Percentiles rank a stretch among this genome's conserved stretches.
Evolutionary conservation across 1,140 invertebrate species (phyloP).

Genomic region (Tribolium madens): DNA sequence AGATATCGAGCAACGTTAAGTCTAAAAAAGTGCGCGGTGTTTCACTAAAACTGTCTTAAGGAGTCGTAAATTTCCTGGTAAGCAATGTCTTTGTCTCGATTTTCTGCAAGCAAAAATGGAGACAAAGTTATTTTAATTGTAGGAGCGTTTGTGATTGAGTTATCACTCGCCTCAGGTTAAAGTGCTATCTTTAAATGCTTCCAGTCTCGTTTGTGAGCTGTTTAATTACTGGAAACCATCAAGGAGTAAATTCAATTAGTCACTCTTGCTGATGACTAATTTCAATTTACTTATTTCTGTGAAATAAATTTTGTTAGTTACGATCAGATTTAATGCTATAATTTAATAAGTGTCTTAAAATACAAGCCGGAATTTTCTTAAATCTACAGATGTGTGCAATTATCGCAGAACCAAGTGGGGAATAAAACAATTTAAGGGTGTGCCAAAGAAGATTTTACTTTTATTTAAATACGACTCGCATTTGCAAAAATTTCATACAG

Average conservation of each 20-base stretch:
- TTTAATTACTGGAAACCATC: slow-evolving; percentile 42
- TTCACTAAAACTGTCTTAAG: slow-evolving; percentile 13
- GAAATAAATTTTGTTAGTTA: slow-evolving; percentile 27
- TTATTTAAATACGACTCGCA: not conserved
- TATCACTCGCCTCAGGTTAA: slow-evolving; percentile 18
- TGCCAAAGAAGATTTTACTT: slow-evolving; percentile 16
- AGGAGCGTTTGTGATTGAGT: slow-evolving; percentile 1
- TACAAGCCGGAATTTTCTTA: not conserved
- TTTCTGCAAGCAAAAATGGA: not conserved
- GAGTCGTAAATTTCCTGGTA: not conserved
- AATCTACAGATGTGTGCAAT: slow-evolving; percentile 5
- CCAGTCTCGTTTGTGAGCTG: slow-evolving; percentile 7
- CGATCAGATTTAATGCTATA: slow-evolving; percentile 14
- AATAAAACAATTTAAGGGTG: slow-evolving; percentile 29
- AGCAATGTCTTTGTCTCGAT: not conserved
- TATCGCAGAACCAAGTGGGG: not conserved
- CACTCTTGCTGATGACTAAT: slow-evolving; percentile 34
- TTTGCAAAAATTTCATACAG: slow-evolving; percentile 25
- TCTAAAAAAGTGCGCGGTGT: not conserved
- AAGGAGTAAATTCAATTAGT: slow-evolving; percentile 24
- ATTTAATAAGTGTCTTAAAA: not conserved
- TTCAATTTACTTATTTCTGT: slow-evolving; percentile 24
- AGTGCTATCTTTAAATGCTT: slow-evolving; percentile 18
- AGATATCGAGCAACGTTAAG: slow-evolving; percentile 1
- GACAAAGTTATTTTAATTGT: not conserved